Evolutionary conservation across 2,888 invertebrate genomes (phyloP).

Genomic region (Siphlonurus alternatus): DNA sequence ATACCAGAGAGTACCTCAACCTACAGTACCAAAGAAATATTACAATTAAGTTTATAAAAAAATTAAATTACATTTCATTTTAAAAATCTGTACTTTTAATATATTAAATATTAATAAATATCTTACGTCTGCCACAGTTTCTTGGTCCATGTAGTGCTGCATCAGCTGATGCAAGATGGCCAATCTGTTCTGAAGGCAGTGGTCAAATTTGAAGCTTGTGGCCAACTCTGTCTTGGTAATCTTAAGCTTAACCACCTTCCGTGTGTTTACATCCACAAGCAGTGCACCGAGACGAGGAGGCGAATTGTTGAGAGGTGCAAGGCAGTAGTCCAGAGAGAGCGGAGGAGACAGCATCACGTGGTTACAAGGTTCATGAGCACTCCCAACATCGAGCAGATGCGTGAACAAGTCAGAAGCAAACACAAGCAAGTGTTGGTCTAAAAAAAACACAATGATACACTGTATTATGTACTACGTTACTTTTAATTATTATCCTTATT

Average conservation of each 20-base stretch:
- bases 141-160: slow-evolving; percentile 57
- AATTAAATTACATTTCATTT: no score
- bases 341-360: slow-evolving; percentile 12
- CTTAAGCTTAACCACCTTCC: slow-evolving; percentile 50
- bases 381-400: slow-evolving; percentile 68
- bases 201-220: slow-evolving; percentile 10
- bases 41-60: no score
- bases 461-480: background rate
- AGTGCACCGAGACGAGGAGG: background rate
- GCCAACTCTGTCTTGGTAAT: slow-evolving; percentile 43
- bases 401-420: slow-evolving; percentile 70
- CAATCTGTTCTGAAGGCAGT: slow-evolving; percentile 45
- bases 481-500: background rate
- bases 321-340: slow-evolving; percentile 2
- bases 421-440: slow-evolving; percentile 65
- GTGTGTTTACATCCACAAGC: slow-evolving; percentile 45
- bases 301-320: background rate
- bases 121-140: slow-evolving; percentile 52
- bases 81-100: no score
- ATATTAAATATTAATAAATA: no score
- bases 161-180: slow-evolving; percentile 71
- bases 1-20: no score
- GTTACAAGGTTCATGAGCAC: slow-evolving; percentile 59
- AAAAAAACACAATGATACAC: no score
- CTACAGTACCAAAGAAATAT: no score